Percentiles rank a stretch among this genome's conserved stretches.
phyloP scores from a whole-genome alignment of 2,797 vertebrate species.

The Mionectes olivaceus region DNA sequence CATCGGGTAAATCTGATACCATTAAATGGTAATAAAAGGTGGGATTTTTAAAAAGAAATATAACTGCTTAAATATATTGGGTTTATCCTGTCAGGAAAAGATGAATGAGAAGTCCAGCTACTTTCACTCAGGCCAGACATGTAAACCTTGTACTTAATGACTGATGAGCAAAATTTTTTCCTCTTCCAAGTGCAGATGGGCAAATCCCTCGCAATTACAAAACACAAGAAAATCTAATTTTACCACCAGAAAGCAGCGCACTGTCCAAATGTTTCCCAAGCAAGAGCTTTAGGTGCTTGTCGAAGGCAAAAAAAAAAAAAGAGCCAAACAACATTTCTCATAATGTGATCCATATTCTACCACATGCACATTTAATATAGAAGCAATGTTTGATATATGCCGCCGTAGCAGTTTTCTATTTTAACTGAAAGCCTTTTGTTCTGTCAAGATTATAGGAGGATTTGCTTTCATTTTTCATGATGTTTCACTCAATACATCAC shows the following conservation, averaged over 20 bases:
- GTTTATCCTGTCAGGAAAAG: slow-evolving; percentile 43
- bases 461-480: slow-evolving; percentile 76
- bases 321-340: slow-evolving; percentile 31
- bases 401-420: slow-evolving; percentile 58
- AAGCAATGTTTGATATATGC: slow-evolving; percentile 78
- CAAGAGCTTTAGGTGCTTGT: slow-evolving; percentile 44
- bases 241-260: neutral
- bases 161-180: slow-evolving; percentile 59
- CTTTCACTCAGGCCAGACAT: slow-evolving; percentile 59
- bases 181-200: slow-evolving; percentile 56
- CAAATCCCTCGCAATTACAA: slow-evolving; percentile 36
- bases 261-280: slow-evolving; percentile 1
- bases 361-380: slow-evolving; percentile 75
- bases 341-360: slow-evolving; percentile 78
- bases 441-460: slow-evolving; percentile 74
- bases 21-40: neutral
- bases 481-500: slow-evolving; percentile 78
- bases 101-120: slow-evolving; percentile 50
- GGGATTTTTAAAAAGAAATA: slow-evolving; percentile 11
- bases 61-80: neutral
- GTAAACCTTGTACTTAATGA: slow-evolving; percentile 72
- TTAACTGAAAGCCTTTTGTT: slow-evolving; percentile 82
- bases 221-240: slow-evolving; percentile 39
- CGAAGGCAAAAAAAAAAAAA: slow-evolving; percentile 8
- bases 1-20: neutral